Base-by-base conservation (phyloP, 1,140 invertebrate species). In the Zeugodacus cucurbitae region DNA sequence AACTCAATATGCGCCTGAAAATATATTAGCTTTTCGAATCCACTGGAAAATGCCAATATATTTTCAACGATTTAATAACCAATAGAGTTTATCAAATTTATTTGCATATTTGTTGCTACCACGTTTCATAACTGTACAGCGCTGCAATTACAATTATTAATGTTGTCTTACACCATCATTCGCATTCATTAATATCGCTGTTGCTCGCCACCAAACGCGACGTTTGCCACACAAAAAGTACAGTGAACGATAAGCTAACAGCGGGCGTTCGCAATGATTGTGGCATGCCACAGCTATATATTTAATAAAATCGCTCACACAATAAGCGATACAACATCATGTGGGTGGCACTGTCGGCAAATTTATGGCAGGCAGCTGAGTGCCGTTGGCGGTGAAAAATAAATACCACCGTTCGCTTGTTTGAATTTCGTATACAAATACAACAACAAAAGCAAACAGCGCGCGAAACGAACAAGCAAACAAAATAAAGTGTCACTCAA, bases 311-410 rank as follows among this genome's bases (percentile, higher is more conserved):
- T 3, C 32, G 29, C 29, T 34, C 4, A 29, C 4, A 29, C 62
- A 67, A 14, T 34, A 34, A 67, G 11, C 11, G 8, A 3, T 34
- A 29, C 58, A 62, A 22, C 67, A 20, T 7, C 20, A 34, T 67
- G 64, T 74, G 34, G 67, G 67, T 74, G 67, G 67, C 67, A 41
- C 32, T 74, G 34, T 32, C 34, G 20, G 20, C 14, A 74, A 74
- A 74, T 74, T 74, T 74, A 74, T 74, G 67, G 67, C 67, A 74
- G 67, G 34, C 67, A 74, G 67, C 67, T 74, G 67, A 74, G 67
- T 41, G 67, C 67, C 34, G 67, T 37, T 74, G 67, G 67, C 34
- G 67, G 67, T 74, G 67, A 74, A 74, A 74, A 74, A 74, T 74
- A 74, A 70, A 74, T 41, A 37, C 22, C 58, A 7, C 1, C 22